Evolutionary conservation across 2,113 vertebrate species (phyloP).

Genomic region (Brachionichthys hirsutus): DNA sequence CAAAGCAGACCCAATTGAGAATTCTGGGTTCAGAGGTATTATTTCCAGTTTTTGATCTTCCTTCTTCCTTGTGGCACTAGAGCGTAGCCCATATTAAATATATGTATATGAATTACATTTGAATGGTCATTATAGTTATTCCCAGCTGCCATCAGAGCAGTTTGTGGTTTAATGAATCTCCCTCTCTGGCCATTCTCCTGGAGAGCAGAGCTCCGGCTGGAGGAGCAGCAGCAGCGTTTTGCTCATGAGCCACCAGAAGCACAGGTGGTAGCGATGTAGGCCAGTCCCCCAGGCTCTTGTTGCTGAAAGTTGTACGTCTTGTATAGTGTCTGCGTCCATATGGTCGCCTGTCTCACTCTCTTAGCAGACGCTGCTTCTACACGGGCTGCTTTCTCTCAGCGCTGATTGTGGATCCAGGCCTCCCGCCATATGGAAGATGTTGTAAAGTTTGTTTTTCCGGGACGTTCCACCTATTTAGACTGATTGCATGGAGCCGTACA

Average conservation of each 20-base stretch:
- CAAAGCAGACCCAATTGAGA: too few relatives aligned
- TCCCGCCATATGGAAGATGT: constrained; percentile 71
- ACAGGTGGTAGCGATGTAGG: constrained; percentile 91
- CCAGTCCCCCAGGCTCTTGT: constrained; percentile 91
- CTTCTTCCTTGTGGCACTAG: too few relatives aligned
- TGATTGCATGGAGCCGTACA: constrained; percentile 46
- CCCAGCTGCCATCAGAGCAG: constrained; percentile 41
- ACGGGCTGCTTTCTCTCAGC: constrained; percentile 72
- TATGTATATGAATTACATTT: constrained; percentile 53
- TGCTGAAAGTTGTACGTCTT: constrained; percentile 86
- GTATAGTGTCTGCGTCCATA: constrained; percentile 89
- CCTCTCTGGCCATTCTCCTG: constrained; percentile 10
- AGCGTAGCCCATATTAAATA: too few relatives aligned
- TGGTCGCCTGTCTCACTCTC: constrained; percentile 85
- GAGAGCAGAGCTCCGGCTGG: constrained; percentile 38
- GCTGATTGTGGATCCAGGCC: constrained; percentile 62
- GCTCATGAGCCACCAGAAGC: constrained; percentile 56
- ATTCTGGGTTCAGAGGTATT: too few relatives aligned
- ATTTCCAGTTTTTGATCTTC: too few relatives aligned
- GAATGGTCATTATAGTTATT: constrained; percentile 51
- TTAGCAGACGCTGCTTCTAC: constrained; percentile 74
- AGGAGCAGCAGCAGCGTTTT: constrained; percentile 32
- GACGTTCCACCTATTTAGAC: constrained; percentile 52
- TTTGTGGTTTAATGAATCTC: constrained; percentile 58
- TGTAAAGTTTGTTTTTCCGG: constrained; percentile 68